Conservation (phyloP, 2,888 invertebrate species). For the Latrodectus elegans region DNA sequence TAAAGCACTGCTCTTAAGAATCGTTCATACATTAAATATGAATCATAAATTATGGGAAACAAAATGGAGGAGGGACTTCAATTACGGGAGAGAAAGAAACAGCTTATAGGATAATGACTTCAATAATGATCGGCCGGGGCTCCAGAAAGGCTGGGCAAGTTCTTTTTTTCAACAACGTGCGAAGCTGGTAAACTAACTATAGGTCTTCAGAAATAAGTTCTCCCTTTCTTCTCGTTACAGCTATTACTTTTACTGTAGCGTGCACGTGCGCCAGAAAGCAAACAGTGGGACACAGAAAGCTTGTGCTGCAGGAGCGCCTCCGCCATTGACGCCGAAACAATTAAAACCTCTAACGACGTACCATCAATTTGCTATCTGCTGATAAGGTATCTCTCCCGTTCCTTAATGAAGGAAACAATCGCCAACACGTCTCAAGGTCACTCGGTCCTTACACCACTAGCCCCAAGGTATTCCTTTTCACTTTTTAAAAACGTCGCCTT, state of each 20-base stretch:
- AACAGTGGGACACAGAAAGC: constrained; percentile 51
- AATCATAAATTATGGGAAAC: not conserved
- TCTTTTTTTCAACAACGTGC: constrained; percentile 31
- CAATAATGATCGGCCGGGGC: constrained; percentile 46
- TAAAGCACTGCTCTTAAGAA: not conserved
- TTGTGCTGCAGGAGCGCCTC: constrained; percentile 30
- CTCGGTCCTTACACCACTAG: constrained; percentile 60
- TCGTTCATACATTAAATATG: not conserved
- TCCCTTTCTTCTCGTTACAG: constrained; percentile 22
- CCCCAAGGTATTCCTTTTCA: constrained; percentile 48
- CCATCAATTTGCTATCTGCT: constrained; percentile 49
- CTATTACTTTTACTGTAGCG: constrained; percentile 34
- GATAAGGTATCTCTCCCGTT: constrained; percentile 54
- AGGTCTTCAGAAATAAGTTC: constrained; percentile 34
- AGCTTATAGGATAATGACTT: constrained; percentile 33
- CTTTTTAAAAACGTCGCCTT: constrained; percentile 27
- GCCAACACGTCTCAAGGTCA: constrained; percentile 66
- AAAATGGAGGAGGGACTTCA: not conserved
- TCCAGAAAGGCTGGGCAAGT: constrained; percentile 2
- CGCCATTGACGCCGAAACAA: constrained; percentile 58
- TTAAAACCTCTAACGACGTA: constrained; percentile 59
- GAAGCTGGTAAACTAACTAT: constrained; percentile 33
- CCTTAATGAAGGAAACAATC: constrained; percentile 66
- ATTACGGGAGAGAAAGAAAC: not conserved
- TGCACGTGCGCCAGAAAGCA: constrained; percentile 56